Percentiles rank a stretch among this genome's conserved stretches.
phyloP scores from a whole-genome alignment of 1,140 invertebrate species.

The Listronotus bonariensis region DNA sequence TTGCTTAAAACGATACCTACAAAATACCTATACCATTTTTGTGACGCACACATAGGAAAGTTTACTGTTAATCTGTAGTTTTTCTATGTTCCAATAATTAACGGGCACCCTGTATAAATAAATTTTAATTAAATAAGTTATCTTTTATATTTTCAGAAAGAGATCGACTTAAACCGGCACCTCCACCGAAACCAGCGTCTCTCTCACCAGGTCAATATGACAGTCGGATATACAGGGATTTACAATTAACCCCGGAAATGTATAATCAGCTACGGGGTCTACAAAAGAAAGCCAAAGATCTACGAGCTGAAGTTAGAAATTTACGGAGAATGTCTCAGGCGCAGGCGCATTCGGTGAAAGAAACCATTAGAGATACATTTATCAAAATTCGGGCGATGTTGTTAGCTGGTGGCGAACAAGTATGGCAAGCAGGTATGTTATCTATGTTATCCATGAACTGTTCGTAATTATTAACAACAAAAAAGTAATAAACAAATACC shows the following conservation, averaged over 20 bases:
- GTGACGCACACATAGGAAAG: too few species aligned
- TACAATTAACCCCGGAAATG: slow-evolving; percentile 80
- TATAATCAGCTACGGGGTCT: slow-evolving; percentile 82
- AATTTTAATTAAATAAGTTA: background rate
- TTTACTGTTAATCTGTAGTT: too few species aligned
- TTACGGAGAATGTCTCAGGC: slow-evolving; percentile 87
- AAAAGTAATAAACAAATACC: too few species aligned
- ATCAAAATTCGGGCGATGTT: slow-evolving; percentile 78
- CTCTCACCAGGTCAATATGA: slow-evolving; percentile 71
- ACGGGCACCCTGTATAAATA: too few species aligned
- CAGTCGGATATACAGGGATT: slow-evolving; percentile 62
- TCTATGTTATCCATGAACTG: slow-evolving; percentile 6
- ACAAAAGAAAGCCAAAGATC: slow-evolving; percentile 88
- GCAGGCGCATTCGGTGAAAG: slow-evolving; percentile 86
- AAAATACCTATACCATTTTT: too few species aligned
- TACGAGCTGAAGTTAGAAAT: slow-evolving; percentile 86
- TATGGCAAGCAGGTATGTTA: slow-evolving; percentile 53
- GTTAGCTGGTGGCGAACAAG: slow-evolving; percentile 66
- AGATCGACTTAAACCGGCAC: slow-evolving; percentile 81
- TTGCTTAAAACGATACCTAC: too few species aligned
- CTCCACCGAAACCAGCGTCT: slow-evolving; percentile 81
- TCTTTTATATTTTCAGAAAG: slow-evolving; percentile 63
- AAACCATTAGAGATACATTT: slow-evolving; percentile 88
- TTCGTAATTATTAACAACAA: too few species aligned
- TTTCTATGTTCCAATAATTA: too few species aligned